A percentile compares a stretch with the other conserved stretches of the same genome.
phyloP scores from a whole-genome alignment of 2,888 invertebrate genomes.

The Nesidiocoris tenuis region DNA sequence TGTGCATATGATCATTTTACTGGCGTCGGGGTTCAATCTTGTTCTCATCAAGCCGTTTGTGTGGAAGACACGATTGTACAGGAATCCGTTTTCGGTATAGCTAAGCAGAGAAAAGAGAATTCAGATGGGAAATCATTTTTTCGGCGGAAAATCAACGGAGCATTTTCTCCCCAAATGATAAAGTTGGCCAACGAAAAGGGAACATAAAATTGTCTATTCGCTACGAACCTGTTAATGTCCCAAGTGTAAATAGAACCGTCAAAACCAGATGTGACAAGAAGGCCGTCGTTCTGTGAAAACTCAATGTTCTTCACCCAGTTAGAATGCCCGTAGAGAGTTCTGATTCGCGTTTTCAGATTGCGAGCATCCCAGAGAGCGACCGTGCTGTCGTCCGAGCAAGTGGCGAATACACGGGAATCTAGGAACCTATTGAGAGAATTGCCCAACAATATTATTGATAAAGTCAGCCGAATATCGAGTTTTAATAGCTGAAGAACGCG shows the following conservation, averaged over 20 bases:
- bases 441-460: too few relatives aligned
- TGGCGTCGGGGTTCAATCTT: slow-evolving; percentile 79
- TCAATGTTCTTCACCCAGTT: slow-evolving; percentile 98
- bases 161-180: neutral
- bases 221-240: slow-evolving; percentile 82
- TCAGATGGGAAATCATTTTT: neutral
- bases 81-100: slow-evolving; percentile 70
- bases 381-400: slow-evolving; percentile 91
- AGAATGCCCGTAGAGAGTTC: slow-evolving; percentile 79
- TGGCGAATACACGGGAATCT: slow-evolving; percentile 82
- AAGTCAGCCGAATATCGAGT: too few relatives aligned
- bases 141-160: neutral
- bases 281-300: slow-evolving; percentile 78
- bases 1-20: slow-evolving; percentile 86
- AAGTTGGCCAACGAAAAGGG: neutral
- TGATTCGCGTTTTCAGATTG: slow-evolving; percentile 72
- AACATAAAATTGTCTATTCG: neutral
- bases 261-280: slow-evolving; percentile 86
- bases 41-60: slow-evolving; percentile 85
- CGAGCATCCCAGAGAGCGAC: slow-evolving; percentile 93
- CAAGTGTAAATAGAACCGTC: slow-evolving; percentile 92
- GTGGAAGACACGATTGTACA: slow-evolving; percentile 80
- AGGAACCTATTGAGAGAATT: slow-evolving; percentile 86
- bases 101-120: slow-evolving; percentile 52
- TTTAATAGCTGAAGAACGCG: too few relatives aligned